phyloP scores from a whole-genome alignment of 2,888 invertebrate genomes.

The Hoplodrina ambigua region DNA sequence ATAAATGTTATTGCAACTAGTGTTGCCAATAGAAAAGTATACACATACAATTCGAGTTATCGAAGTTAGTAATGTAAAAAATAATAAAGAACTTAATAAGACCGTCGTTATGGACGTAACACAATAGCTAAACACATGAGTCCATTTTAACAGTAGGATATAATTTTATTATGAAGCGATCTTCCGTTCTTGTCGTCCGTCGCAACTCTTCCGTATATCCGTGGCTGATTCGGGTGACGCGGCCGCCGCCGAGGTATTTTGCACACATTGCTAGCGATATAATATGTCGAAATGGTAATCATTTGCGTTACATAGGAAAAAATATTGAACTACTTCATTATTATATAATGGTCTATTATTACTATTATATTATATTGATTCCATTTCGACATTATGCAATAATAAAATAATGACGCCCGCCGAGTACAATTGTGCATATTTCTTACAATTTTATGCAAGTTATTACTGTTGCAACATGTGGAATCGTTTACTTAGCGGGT shows the following conservation, averaged over 20 bases:
- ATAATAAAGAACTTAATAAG: slow-evolving; percentile 61
- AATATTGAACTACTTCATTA: slow-evolving; percentile 17
- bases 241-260: slow-evolving; percentile 81
- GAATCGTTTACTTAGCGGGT: slow-evolving; percentile 1
- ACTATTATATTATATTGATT: slow-evolving; percentile 47
- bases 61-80: slow-evolving; percentile 59
- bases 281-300: slow-evolving; percentile 80
- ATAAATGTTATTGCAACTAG: slow-evolving; percentile 49
- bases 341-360: slow-evolving; percentile 6
- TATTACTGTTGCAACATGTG: slow-evolving; percentile 67
- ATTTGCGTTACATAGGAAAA: slow-evolving; percentile 6
- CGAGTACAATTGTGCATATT: slow-evolving; percentile 81
- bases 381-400: slow-evolving; percentile 82
- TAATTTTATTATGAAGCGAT: slow-evolving; percentile 18
- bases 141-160: slow-evolving; percentile 32
- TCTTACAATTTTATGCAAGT: slow-evolving; percentile 34
- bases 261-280: slow-evolving; percentile 89
- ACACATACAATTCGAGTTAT: slow-evolving; percentile 64
- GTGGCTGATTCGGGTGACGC: slow-evolving; percentile 86
- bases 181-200: slow-evolving; percentile 40
- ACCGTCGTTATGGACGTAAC: slow-evolving; percentile 53
- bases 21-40: slow-evolving; percentile 55
- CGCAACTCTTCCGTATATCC: slow-evolving; percentile 71
- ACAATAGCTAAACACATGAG: slow-evolving; percentile 55
- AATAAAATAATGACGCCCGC: slow-evolving; percentile 82